phyloP scores from a whole-genome alignment of 2,113 vertebrate genomes.

The Xiphophorus maculatus region DNA sequence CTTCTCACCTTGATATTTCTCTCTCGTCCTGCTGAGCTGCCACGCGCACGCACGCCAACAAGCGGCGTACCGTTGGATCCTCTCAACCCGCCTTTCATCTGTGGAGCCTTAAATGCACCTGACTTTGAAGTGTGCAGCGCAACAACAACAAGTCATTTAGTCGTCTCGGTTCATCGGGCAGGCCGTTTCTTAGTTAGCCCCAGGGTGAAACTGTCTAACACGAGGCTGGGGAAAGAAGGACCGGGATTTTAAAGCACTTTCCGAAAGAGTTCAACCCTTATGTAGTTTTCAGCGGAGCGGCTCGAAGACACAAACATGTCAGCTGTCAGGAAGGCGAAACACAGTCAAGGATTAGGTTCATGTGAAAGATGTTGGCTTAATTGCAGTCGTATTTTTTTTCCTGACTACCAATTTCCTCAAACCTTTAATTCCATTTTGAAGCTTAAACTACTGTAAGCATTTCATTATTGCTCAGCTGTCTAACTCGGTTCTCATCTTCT shows the following conservation, averaged over 20 bases:
- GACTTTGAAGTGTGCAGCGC: conserved; percentile 52
- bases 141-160: conserved; percentile 68
- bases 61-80: conserved; percentile 38
- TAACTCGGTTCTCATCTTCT: not conserved
- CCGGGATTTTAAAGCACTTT: conserved; percentile 11
- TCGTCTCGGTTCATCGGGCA: conserved; percentile 55
- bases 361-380: conserved; percentile 25
- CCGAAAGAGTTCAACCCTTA: conserved; percentile 13
- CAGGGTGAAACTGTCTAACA: conserved; percentile 56
- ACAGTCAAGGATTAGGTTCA: not conserved
- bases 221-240: conserved; percentile 4
- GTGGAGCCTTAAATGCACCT: conserved; percentile 52
- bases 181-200: conserved; percentile 55
- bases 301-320: conserved; percentile 19
- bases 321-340: conserved; percentile 20
- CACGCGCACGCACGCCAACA: conserved; percentile 54
- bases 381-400: conserved; percentile 2
- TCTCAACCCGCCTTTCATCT: conserved; percentile 15
- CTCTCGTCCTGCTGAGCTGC: conserved; percentile 16
- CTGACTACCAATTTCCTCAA: conserved; percentile 12
- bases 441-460: conserved; percentile 15
- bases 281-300: conserved; percentile 1
- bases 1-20: conserved; percentile 32
- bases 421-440: not conserved
- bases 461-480: conserved; percentile 27